phyloP scores from a whole-genome alignment of 2,113 vertebrate species.

The Athene noctua region DNA sequence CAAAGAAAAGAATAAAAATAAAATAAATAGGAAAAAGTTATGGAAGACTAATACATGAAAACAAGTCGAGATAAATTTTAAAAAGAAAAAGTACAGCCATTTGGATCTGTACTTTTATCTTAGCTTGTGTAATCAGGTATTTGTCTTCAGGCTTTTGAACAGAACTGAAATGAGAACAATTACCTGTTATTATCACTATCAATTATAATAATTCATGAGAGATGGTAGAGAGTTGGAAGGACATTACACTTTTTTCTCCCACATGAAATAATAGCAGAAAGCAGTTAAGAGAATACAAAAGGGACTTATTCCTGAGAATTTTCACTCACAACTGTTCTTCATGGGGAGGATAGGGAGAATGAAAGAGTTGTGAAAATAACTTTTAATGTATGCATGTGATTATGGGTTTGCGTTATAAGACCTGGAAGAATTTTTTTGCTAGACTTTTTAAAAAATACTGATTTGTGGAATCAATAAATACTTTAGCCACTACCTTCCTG shows the following conservation, averaged over 20 bases:
- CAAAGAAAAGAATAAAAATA: not conserved
- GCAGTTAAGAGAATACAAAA: not conserved
- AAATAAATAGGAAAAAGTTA: not conserved
- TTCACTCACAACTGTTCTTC: not conserved
- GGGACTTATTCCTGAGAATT: not conserved
- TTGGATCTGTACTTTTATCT: not conserved
- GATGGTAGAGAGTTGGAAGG: not conserved
- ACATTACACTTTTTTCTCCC: not conserved
- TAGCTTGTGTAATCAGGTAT: not conserved
- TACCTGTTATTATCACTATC: not conserved
- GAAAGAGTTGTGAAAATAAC: not conserved
- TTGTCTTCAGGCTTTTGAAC: not conserved
- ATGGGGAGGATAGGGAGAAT: not conserved
- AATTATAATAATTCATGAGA: not conserved
- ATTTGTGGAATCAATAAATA: slow-evolving; percentile 32
- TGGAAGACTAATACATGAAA: not conserved
- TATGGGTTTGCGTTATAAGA: not conserved
- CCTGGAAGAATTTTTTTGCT: not conserved
- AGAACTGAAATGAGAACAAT: not conserved
- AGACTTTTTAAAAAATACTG: not conserved
- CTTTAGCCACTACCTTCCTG: not conserved
- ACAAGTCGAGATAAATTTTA: not conserved
- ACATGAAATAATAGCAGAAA: not conserved
- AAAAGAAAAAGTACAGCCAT: not conserved
- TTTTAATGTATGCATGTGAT: not conserved